phyloP scores from a whole-genome alignment of 2,113 vertebrate genomes.

The Atherinomorus stipes region DNA sequence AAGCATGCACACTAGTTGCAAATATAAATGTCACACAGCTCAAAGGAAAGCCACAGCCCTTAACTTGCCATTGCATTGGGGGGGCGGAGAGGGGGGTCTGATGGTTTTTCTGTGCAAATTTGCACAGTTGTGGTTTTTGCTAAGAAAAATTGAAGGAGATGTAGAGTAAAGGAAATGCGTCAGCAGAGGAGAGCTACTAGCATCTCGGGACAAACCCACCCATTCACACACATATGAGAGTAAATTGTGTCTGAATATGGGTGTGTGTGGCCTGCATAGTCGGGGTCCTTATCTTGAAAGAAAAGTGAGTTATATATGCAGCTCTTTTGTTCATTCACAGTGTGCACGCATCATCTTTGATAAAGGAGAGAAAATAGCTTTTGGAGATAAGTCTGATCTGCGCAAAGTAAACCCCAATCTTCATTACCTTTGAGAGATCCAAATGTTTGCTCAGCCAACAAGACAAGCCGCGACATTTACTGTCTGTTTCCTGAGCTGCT shows the following conservation, averaged over 20 bases:
- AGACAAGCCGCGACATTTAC: not conserved
- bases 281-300: slow-evolving; percentile 19
- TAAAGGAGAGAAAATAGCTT: not conserved
- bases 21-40: slow-evolving; percentile 42
- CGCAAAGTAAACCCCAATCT: not conserved
- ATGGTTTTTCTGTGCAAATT: slow-evolving; percentile 67
- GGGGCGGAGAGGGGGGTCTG: slow-evolving; percentile 60
- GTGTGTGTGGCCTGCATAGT: slow-evolving; percentile 24
- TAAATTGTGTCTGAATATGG: not conserved
- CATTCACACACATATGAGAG: slow-evolving; percentile 52
- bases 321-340: not conserved
- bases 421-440: not conserved
- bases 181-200: slow-evolving; percentile 48
- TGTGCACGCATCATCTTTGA: not conserved
- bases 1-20: slow-evolving; percentile 15
- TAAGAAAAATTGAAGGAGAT: slow-evolving; percentile 57
- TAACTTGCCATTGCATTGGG: slow-evolving; percentile 41
- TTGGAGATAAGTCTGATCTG: slow-evolving; percentile 3
- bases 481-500: not conserved
- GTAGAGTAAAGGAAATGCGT: slow-evolving; percentile 59
- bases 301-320: not conserved
- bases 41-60: slow-evolving; percentile 59
- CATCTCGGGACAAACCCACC: slow-evolving; percentile 51
- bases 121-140: slow-evolving; percentile 68
- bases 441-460: not conserved